Base-by-base conservation (phyloP, 1,140 invertebrate species). In the Tribolium madens region DNA sequence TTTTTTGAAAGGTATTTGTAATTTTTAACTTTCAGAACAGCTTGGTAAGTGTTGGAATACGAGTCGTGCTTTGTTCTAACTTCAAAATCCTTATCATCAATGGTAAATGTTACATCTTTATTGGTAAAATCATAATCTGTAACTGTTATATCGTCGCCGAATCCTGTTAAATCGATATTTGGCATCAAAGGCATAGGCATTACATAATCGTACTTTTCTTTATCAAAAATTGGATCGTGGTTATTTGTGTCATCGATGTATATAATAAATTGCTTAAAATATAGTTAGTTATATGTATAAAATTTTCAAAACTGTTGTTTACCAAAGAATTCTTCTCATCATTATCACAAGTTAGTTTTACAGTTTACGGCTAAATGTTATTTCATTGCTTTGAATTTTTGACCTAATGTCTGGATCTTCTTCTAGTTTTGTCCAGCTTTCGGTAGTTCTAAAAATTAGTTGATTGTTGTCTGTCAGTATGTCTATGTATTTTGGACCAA, bases 61-160 rank as follows among this genome's bases (percentile, higher is more conserved):
- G 7, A 0, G 7, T 33, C 52, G 52, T 77, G 77, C 14, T 78
- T 75, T 3, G 33, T 31, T 12, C 14, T 42, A 15, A 17, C 73
- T 76, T 12, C 14, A 71, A 81, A 81, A 47, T 79, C 70, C 0
- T 71, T 60, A 31, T 13, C 69, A 18, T 75, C 26, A 36, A 81
- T 72, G 0, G 73, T 52, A 60, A 83, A 82, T 6, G 21, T 78
- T 1, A 83, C 74, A 10, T 75, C 7, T 12, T 13, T 71, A 68
- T 81, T 83, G 7, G 81, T 76, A 47, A 83, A 81, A 74, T 83
- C 81, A 0, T 78, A 17, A 76, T 83, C 81, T 10, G 10, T 21
- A 0, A 50, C 81, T 18, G 15, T 77, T 6, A 83, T 79, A 3
- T 15, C 0, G 7, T 74, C 75, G 14, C 81, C 81, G 36, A 78